Percentiles rank a stretch among this genome's conserved stretches.
Evolutionary conservation across 2,888 invertebrate genomes (phyloP).

Genomic region (Heliothis peltigera): DNA sequence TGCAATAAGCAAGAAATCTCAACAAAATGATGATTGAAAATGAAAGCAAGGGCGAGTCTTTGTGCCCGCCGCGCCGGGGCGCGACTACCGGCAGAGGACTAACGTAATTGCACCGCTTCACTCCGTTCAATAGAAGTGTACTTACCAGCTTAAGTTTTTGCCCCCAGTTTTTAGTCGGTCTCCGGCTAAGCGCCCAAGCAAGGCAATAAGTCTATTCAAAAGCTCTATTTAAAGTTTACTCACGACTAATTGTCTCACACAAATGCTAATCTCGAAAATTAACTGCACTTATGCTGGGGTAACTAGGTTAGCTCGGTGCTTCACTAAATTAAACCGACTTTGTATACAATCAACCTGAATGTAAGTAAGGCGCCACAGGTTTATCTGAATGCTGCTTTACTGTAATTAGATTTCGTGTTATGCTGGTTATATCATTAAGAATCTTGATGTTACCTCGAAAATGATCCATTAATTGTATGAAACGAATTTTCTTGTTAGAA

Average conservation of each 20-base stretch:
- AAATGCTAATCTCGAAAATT: conserved; percentile 73
- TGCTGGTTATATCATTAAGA: conserved; percentile 3
- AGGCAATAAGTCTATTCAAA: conserved; percentile 66
- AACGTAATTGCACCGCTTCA: conserved; percentile 68
- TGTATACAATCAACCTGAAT: conserved; percentile 52
- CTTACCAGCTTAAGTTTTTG: conserved; percentile 66
- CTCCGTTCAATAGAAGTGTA: conserved; percentile 63
- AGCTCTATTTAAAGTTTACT: conserved; percentile 71
- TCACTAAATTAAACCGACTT: conserved; percentile 64
- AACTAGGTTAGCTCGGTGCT: conserved; percentile 66
- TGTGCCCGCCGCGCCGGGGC: conserved; percentile 51
- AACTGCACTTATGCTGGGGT: conserved; percentile 69
- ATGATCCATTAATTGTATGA: neutral
- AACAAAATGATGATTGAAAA: conserved; percentile 67
- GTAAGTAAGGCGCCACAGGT: conserved; percentile 40
- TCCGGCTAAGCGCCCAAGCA: conserved; percentile 50
- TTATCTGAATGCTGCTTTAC: conserved; percentile 28
- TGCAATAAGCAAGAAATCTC: conserved; percentile 62
- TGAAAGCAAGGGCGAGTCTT: conserved; percentile 65
- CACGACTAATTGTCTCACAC: conserved; percentile 69
- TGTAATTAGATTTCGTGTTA: conserved; percentile 23
- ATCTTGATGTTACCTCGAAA: conserved; percentile 3
- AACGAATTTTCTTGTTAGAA: conserved; percentile 13
- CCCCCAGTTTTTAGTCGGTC: conserved; percentile 58
- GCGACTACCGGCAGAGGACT: conserved; percentile 57